phyloP scores from a whole-genome alignment of 2,888 invertebrate species.

The Hemicrepidius hirtus region DNA sequence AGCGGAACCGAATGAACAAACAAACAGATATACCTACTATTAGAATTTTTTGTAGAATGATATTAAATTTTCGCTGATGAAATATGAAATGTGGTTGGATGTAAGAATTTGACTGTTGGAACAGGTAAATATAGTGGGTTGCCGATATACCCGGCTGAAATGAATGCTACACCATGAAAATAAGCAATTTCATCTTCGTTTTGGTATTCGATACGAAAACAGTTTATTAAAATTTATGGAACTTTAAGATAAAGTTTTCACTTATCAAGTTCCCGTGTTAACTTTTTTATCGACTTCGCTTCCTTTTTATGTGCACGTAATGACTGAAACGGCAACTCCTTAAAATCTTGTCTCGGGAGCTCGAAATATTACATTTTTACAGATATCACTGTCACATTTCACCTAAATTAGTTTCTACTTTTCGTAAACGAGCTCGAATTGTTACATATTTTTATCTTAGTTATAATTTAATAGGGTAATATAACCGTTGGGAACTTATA shows the following conservation, averaged over 20 bases:
- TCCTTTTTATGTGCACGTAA: constrained; percentile 62
- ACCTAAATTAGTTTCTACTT: constrained; percentile 23
- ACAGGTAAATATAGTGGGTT: constrained; percentile 44
- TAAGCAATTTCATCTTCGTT: constrained; percentile 51
- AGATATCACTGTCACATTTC: constrained; percentile 45
- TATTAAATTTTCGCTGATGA: constrained; percentile 45
- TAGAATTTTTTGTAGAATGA: constrained; percentile 41
- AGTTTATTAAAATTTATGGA: constrained; percentile 56
- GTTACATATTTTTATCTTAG: constrained; percentile 10
- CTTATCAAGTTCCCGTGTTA: constrained; percentile 60
- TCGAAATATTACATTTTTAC: constrained; percentile 46
- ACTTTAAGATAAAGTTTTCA: constrained; percentile 58
- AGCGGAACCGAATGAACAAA: constrained; percentile 48
- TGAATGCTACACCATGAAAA: constrained; percentile 44
- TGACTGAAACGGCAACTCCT: constrained; percentile 62
- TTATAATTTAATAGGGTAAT: constrained; percentile 1
- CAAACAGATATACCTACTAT: constrained; percentile 52
- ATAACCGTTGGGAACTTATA: background rate
- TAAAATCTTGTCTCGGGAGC: constrained; percentile 46
- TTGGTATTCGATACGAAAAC: constrained; percentile 52
- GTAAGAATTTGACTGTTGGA: constrained; percentile 18
- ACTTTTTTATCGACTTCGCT: constrained; percentile 61
- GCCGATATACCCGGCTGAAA: constrained; percentile 42
- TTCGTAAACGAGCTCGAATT: background rate
- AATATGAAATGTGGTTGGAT: background rate